Base-by-base conservation (phyloP, 23 tunicate genomes). In the Phallusia fumigata region DNA sequence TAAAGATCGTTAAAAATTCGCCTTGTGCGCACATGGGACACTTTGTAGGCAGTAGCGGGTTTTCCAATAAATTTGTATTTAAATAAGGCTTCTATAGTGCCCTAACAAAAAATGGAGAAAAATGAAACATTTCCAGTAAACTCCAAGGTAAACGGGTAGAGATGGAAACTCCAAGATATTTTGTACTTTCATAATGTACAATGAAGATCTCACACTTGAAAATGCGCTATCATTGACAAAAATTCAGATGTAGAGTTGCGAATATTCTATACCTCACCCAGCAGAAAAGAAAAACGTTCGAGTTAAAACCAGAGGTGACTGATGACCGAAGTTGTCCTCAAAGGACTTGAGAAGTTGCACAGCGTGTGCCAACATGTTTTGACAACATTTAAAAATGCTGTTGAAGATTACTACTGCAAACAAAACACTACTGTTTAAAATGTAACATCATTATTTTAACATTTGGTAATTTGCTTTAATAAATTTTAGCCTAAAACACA, bases 181-280 rank as follows among this genome's bases (percentile, higher is more conserved):
- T 52, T 91, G 90, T 32, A 92, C 98, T 15, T 93, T 84, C 73
- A 77, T 93, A 15, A 65, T 93, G 73, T 53, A 85, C 75, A 80
- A 88, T 78, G 98, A 93, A 88, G 98, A 93, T 80, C 98, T 88
- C 83, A 93, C 98, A 36, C 84, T 93, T 52, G 93, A 93, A 18
- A 93, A 93, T 81, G 98, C 98, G 1, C 36, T 93, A 82, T 93
- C 32, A 85, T 93, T 19, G 53, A 58, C 72, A 93, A 93, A 83
- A 93, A 88, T 49, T 93, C 98, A 10, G 87, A 93, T 33, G 93
- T 93, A 15, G 87, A 93, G 69, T 85, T 93, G 93, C 82, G 98
- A 90, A 10, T 93, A 93, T 74, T 84, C 93, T 0, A 85, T 86
- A 1, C 98, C 98, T 21, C 98, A 93, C 49, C 98, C 98, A 0